Evolutionary conservation across 2,888 invertebrate species (phyloP), one percentile per base, ranked within the genome.

Genomic region (Macaria notata): DNA sequence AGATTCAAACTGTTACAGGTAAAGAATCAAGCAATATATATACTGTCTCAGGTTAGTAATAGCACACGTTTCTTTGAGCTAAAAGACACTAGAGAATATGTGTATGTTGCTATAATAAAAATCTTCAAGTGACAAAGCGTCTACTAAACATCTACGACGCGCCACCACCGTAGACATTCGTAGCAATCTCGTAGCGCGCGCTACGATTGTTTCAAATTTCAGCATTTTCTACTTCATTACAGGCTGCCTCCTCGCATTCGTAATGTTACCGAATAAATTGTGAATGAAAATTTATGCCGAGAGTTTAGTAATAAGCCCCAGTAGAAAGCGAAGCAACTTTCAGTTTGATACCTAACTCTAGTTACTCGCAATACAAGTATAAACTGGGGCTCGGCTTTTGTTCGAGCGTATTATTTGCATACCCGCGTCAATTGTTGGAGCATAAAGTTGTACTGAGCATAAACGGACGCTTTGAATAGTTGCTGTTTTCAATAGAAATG

Each of bases 271-370:
- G 70, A 68, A 66, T 69, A 70, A 70, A 74, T 72, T 73, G 61
- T 55, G 68, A 68, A 76, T 72, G 68, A 66, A 72, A 77, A 76
- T 76, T 66, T 70, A 70, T 72, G 66, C 62, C 56, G 47, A 47
- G 70, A 72, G 72, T 74, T 72, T 65, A 70, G 73, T 70, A 76
- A 75, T 75, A 75, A 76, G 71, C 67, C 62, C 42, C 61, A 57
- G 65, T 68, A 66, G 71, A 73, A 71, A 68, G 65, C 55, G 57
- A 62, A 46, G 41, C 46, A 63, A 65, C 62, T 69, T 65, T 62
- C 60, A 48, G 55, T 51, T 65, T 64, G 52, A 59, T 61, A 60
- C 50, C 53, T 58, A 62, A 52, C 54, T 53, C 59, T 47, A 39
- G 49, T 31, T 46, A 60, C 54, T 66, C 39, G 61, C 61, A 63